Evolutionary conservation across 2,888 invertebrate genomes (phyloP).

Genomic region (Tachina grossa): DNA sequence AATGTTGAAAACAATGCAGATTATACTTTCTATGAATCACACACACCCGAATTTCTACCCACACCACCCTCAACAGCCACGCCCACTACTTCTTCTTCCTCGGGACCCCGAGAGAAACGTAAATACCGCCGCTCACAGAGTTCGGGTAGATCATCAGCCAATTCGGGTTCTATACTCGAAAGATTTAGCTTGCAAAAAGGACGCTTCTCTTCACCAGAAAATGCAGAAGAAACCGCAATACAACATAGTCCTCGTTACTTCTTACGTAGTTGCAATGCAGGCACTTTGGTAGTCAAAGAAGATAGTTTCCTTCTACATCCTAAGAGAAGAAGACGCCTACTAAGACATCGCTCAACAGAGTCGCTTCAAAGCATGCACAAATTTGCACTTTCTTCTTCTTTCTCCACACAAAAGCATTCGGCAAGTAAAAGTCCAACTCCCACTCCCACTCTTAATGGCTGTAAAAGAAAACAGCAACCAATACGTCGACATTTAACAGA

Average conservation of each 20-base stretch:
- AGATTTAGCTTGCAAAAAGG: conserved; percentile 80
- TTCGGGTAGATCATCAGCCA: conserved; percentile 73
- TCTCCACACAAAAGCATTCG: background rate
- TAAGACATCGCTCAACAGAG: conserved; percentile 71
- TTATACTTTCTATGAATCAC: conserved; percentile 34
- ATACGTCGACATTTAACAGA: conserved; percentile 72
- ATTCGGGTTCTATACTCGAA: conserved; percentile 80
- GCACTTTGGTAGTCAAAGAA: conserved; percentile 84
- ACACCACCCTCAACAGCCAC: conserved; percentile 75
- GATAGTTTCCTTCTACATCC: conserved; percentile 82
- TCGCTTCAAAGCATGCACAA: conserved; percentile 25
- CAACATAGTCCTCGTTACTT: conserved; percentile 81
- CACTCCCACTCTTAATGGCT: conserved; percentile 22
- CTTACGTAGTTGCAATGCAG: conserved; percentile 84
- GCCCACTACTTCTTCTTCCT: conserved; percentile 76
- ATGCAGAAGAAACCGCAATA: conserved; percentile 74
- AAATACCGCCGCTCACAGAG: conserved; percentile 80
- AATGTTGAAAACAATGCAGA: conserved; percentile 71
- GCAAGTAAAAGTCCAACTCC: conserved; percentile 13
- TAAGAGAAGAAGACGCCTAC: conserved; percentile 75
- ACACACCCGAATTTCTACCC: conserved; percentile 69
- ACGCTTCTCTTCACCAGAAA: conserved; percentile 81
- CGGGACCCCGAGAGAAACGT: conserved; percentile 78
- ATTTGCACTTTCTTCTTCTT: background rate
- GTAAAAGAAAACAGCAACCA: conserved; percentile 65